These are phyloP conservation scores for Microplitis manilae DNA, from an alignment of 2,888 invertebrate species.

Conservation along the genomic window DNA sequence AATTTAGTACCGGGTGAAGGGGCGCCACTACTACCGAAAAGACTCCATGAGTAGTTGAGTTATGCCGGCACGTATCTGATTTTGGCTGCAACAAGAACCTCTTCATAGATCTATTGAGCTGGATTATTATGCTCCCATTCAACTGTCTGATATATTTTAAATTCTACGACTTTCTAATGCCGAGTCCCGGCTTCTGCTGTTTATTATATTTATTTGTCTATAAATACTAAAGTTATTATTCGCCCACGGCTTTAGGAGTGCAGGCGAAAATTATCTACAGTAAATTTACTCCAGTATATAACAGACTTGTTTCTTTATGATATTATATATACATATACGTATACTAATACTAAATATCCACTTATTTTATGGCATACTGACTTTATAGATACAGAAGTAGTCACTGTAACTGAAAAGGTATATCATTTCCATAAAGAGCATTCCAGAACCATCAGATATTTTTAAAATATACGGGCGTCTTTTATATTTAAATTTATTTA, in stretches of 20 bases:
- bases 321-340: too few species aligned
- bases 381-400: background rate
- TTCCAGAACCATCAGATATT: background rate
- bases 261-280: background rate
- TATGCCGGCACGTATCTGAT: conserved; percentile 60
- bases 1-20: conserved; percentile 67
- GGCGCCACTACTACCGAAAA: conserved; percentile 54
- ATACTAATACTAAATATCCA: too few species aligned
- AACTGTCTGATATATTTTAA: background rate
- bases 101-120: conserved; percentile 47
- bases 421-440: background rate
- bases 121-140: background rate
- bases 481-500: background rate
- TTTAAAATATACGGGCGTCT: background rate
- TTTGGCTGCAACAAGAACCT: conserved; percentile 48
- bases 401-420: background rate
- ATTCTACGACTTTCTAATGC: background rate
- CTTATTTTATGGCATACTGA: background rate
- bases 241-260: background rate
- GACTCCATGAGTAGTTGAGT: conserved; percentile 53
- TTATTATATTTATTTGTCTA: background rate
- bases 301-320: too few species aligned
- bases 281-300: too few species aligned
- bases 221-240: background rate
- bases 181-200: background rate